Conservation (phyloP, 2,888 invertebrate species). For the Cheilosia pagana region DNA sequence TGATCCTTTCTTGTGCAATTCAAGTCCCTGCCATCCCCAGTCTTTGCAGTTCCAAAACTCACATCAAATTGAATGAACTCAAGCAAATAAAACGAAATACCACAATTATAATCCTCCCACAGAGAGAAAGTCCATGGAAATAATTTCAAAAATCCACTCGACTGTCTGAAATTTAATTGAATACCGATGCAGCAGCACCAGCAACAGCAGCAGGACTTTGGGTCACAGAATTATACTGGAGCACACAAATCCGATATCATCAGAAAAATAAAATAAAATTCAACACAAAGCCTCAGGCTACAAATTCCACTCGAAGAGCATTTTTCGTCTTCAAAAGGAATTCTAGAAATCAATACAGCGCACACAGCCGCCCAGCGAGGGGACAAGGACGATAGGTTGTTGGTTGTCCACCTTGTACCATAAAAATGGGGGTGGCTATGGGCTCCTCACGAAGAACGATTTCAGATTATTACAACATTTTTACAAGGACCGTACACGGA, state of each 20-base stretch:
- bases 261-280: slow-evolving; percentile 45
- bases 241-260: slow-evolving; percentile 55
- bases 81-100: slow-evolving; percentile 39
- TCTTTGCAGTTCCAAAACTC: slow-evolving; percentile 22
- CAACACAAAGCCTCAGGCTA: slow-evolving; percentile 56
- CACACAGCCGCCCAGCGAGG: slow-evolving; percentile 5
- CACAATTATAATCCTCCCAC: slow-evolving; percentile 37
- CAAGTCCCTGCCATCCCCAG: neutral
- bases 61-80: slow-evolving; percentile 47
- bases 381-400: neutral
- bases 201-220: slow-evolving; percentile 22
- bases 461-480: slow-evolving; percentile 70
- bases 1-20: slow-evolving; percentile 27
- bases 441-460: slow-evolving; percentile 59
- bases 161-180: slow-evolving; percentile 64
- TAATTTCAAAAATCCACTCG: slow-evolving; percentile 43
- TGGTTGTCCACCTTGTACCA: slow-evolving; percentile 42
- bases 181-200: slow-evolving; percentile 40
- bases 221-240: slow-evolving; percentile 58
- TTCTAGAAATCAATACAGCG: slow-evolving; percentile 67
- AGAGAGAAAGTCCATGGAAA: slow-evolving; percentile 34
- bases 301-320: slow-evolving; percentile 45
- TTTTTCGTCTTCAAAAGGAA: slow-evolving; percentile 68
- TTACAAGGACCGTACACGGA: slow-evolving; percentile 43
- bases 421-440: neutral